phyloP scores from a whole-genome alignment of 2,888 invertebrate genomes.

The Rhagonycha fulva region DNA sequence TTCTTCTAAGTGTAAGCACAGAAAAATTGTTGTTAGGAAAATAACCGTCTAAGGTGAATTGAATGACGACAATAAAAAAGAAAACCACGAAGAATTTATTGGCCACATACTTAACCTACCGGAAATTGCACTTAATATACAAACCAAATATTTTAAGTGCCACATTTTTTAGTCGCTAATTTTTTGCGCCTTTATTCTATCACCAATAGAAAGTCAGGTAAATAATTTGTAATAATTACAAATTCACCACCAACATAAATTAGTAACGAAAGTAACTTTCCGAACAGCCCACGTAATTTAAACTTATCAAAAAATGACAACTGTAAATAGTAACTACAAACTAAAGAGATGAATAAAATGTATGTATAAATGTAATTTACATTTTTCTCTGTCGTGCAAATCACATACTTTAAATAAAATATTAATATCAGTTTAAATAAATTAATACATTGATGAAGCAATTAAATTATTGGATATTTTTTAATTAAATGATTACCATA shows the following conservation, averaged over 20 bases:
- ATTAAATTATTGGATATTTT: background rate
- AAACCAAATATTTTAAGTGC: background rate
- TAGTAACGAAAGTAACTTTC: background rate
- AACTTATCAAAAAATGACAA: background rate
- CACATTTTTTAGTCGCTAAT: background rate
- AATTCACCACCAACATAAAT: background rate
- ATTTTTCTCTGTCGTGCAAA: background rate
- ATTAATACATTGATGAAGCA: background rate
- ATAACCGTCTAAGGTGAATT: background rate
- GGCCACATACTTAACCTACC: background rate
- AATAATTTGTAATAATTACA: background rate
- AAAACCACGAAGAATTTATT: background rate
- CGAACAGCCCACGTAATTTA: background rate
- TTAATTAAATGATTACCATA: background rate
- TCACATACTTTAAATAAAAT: background rate
- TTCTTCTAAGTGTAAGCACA: background rate
- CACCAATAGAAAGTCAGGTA: background rate
- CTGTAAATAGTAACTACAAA: background rate
- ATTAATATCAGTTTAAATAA: background rate
- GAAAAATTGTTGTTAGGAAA: background rate
- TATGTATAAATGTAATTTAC: background rate
- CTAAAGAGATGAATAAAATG: background rate
- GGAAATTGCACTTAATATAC: background rate
- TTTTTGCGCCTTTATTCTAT: background rate
- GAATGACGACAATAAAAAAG: background rate